Conservation (phyloP, 1,140 invertebrate species). For the Neotoxoptera formosana region DNA sequence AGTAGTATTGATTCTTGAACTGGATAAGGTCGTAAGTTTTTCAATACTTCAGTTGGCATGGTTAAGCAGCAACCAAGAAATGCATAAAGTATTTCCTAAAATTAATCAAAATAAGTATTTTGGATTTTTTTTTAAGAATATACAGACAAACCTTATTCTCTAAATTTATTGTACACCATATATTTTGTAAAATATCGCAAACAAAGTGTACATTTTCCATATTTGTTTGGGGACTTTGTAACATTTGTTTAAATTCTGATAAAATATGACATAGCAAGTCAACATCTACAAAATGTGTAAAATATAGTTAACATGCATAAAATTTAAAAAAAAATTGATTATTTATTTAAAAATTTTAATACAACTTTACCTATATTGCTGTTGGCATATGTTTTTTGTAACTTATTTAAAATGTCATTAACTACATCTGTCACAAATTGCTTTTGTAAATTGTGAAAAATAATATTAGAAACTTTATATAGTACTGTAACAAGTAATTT, state of each 20-base stretch:
- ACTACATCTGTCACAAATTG: slow-evolving; percentile 28
- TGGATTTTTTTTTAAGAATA: background rate
- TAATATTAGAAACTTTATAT: slow-evolving; percentile 52
- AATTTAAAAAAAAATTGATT: background rate
- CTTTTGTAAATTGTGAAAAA: slow-evolving; percentile 48
- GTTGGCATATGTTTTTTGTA: background rate
- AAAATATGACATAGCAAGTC: slow-evolving; percentile 45
- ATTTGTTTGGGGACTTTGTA: slow-evolving; percentile 39
- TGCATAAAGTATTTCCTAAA: slow-evolving; percentile 37
- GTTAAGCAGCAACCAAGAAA: slow-evolving; percentile 18
- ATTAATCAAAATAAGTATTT: background rate
- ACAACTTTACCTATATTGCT: background rate
- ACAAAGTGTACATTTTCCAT: slow-evolving; percentile 33
- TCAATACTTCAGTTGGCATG: slow-evolving; percentile 6
- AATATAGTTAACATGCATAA: background rate
- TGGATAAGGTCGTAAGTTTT: slow-evolving; percentile 43
- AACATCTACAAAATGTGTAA: slow-evolving; percentile 11
- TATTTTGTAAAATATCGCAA: slow-evolving; percentile 39
- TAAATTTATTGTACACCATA: slow-evolving; percentile 46
- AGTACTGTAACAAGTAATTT: slow-evolving; percentile 27
- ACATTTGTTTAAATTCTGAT: slow-evolving; percentile 44
- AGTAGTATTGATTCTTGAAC: slow-evolving; percentile 23
- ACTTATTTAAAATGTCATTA: slow-evolving; percentile 19
- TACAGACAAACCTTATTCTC: slow-evolving; percentile 2
- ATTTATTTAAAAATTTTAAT: background rate